A percentile compares a stretch with the other conserved stretches of the same genome.
These are phyloP conservation scores for Laothoe populi DNA, from an alignment of 2,888 invertebrate species.

Conservation along the genomic window DNA sequence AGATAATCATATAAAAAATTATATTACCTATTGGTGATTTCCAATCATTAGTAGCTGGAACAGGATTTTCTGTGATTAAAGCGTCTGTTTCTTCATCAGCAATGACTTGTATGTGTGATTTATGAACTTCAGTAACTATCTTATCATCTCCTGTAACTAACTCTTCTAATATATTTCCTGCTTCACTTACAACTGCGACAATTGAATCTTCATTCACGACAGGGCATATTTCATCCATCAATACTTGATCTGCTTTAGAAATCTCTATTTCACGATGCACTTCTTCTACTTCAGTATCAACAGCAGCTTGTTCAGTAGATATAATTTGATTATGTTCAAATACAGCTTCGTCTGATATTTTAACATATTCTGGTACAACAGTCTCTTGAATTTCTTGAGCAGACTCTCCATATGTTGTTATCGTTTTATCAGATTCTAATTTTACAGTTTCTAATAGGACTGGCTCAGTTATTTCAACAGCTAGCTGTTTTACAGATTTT, in stretches of 20 bases:
- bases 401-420: not conserved
- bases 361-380: not conserved
- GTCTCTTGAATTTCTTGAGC: not conserved
- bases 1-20: not conserved
- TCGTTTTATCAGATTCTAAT: not conserved
- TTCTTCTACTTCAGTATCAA: no score
- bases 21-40: constrained; percentile 3
- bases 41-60: not conserved
- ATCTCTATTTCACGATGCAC: not conserved
- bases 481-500: not conserved
- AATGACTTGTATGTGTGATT: not conserved
- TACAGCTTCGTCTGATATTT: not conserved
- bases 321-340: not conserved
- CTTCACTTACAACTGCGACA: not conserved
- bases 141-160: not conserved
- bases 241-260: not conserved
- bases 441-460: constrained; percentile 29
- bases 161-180: not conserved
- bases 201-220: not conserved
- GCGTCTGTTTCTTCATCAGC: not conserved
- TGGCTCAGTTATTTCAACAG: constrained; percentile 12
- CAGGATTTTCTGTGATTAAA: not conserved
- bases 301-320: not conserved
- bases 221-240: not conserved
- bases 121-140: not conserved